Evolutionary conservation across 1,140 invertebrate genomes (phyloP), one percentile per base, ranked within the genome.

Genomic region (Meloidogyne floridensis): DNA sequence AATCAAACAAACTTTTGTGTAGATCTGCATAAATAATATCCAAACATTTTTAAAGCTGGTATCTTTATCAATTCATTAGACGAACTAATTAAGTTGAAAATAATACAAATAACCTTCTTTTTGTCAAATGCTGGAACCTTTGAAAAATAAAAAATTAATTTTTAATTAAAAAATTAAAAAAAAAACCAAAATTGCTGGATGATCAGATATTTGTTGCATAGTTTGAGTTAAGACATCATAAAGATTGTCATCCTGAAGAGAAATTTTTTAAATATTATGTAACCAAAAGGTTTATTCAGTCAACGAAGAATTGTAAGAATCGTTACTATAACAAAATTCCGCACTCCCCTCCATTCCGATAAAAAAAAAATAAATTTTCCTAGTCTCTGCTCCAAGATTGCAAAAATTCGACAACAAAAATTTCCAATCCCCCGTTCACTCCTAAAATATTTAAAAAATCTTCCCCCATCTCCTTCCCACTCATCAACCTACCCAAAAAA

Each of bases 171-270:
- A 32, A 32, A 32, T 32, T 32, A 47, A 80, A 72, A 70, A 80
- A 0, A 82, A 82, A 10, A 88, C 82, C 95, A 99, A 96, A 2
- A 96, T 96, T 73, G 96, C 95, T 0, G 97, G 97, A 91, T 98
- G 96, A 90, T 99, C 96, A 6, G 95, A 95, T 95, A 98, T 97
- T 65, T 99, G 92, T 2, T 95, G 94, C 90, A 98, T 98, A 69
- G 98, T 92, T 93, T 98, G 95, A 92, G 98, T 95, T 73, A 99
- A 91, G 2, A 99, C 96, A 91, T 99, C 97, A 87, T 97, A 95
- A 56, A 99, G 92, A 92, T 99, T 99, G 91, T 99, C 97, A 92
- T 98, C 96, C 94, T 97, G 32, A 77, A 43, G 89, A 88, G 56
- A 82, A 86, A 56, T 82, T 9, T n/a, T 54, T 4, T 18, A 75